Base-by-base conservation (phyloP, 2,113 vertebrate genomes). In the Anas platyrhynchos region DNA sequence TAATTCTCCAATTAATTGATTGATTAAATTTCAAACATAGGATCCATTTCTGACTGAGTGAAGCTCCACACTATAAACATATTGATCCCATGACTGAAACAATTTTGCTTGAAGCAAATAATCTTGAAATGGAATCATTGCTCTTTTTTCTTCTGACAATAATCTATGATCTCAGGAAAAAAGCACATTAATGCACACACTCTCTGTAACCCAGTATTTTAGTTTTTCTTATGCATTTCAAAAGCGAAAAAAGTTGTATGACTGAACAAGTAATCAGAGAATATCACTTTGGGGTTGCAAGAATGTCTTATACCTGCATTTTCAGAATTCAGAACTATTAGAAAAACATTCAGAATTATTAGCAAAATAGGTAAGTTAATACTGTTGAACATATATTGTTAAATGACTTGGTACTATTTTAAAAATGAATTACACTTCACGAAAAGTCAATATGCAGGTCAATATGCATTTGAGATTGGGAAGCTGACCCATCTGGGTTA, bases 1-100 rank as follows among this genome's bases (percentile, higher is more conserved):
- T 95, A 95, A 91, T 94, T 94, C 46, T 91, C 76, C 27, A 58
- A 87, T 93, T 94, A 96, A 91, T 91, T 93, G 52, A 86, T 88
- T 93, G 82, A 94, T 92, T 94, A 91, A 43, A 65, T 96, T 91
- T 93, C 69, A 84, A 91, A 88, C 4, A 31, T 18, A 63, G 20
- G 68, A 89, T 85, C 50, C 3, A 62, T 95, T 91, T 92, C 65
- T 88, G 56, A 78, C 58, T 62, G 69, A 36, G 25, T 67, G 52
- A 17, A 86, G 17, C 46, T 85, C 13, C 27, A 66, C 13, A 54
- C 21, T 90, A n/a, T 44, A 74, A 71, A 92, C 48, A 5, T 89
- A 93, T 92, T 72, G 84, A 95, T 93, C 38, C 31, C 23, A 54
- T 61, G 66, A 83, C 73, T 95, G 77, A 95, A 92, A n/a, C 50